Percentiles rank a stretch among this genome's conserved stretches.
Evolutionary conservation across 2,797 vertebrate species (phyloP).

Genomic region (Astyanax mexicanus): DNA sequence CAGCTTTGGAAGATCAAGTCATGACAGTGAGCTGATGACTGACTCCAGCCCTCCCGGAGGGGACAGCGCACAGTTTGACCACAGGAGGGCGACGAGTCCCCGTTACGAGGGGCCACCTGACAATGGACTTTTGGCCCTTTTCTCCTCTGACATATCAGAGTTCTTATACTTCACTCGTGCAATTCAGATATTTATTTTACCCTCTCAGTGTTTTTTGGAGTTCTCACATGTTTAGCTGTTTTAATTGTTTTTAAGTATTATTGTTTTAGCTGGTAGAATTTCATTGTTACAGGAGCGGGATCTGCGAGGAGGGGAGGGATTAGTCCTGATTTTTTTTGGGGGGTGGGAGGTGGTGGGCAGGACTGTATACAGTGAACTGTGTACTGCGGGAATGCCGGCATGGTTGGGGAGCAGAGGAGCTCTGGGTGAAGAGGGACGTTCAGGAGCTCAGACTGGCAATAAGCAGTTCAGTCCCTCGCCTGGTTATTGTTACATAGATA

Average conservation of each 20-base stretch:
- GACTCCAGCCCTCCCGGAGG: conserved; percentile 41
- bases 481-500: neutral
- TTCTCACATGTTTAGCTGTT: conserved; percentile 75
- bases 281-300: conserved; percentile 57
- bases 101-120: conserved; percentile 65
- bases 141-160: conserved; percentile 73
- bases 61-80: conserved; percentile 54
- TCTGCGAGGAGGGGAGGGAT: neutral
- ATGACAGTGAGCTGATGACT: conserved; percentile 74
- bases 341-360: neutral
- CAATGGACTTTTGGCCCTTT: conserved; percentile 65
- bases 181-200: conserved; percentile 96
- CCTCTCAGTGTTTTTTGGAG: conserved; percentile 80
- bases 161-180: conserved; percentile 90
- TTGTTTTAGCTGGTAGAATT: conserved; percentile 61
- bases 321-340: too few species aligned
- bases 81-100: conserved; percentile 66
- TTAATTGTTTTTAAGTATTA: conserved; percentile 76
- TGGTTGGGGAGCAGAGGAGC: neutral
- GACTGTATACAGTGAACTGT: conserved; percentile 20
- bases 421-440: neutral
- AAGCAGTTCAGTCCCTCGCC: neutral
- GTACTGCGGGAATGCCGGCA: neutral
- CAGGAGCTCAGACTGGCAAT: conserved; percentile 15
- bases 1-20: conserved; percentile 99